Evolutionary conservation across 2,113 vertebrate genomes (phyloP), one percentile per base, ranked within the genome.

Genomic region (Anolis sagrei): DNA sequence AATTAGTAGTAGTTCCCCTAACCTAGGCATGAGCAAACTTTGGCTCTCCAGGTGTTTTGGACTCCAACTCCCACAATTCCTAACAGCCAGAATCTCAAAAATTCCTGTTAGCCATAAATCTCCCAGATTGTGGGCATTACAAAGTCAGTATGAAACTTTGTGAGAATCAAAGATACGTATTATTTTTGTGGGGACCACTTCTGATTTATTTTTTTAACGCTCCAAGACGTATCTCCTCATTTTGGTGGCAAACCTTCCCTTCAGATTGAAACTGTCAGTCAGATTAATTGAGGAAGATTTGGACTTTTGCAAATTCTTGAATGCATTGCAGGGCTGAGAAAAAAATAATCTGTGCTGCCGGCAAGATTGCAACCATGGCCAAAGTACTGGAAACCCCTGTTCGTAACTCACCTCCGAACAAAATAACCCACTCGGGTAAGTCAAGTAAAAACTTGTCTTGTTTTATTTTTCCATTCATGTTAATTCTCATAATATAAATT

Each of bases 331-430:
- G 99, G 69, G 97, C 98, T 87, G 99, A 99, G 86, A 98, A 98
- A 93, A 99, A 98, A 95, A 99, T 99, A 89, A 98, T 99, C 91
- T 97, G 95, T 81, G 98, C 98, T 91, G 98, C 98, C 76, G 97
- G 98, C 95, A 99, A 98, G 89, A 96, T 99, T 83, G 98, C 97
- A 36, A 96, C 96, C 16, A 98, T 99, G 98, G 98, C 98, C 64
- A 98, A 98, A 95, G 96, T 97, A 27, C 93, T 99, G 7, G 98
- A 99, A 93, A 98, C 97, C 0, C 98, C 98, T 2, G 81, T 96
- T 80, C 88, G 95, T 81, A 96, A 93, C 80, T 61, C 91, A 90
- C 94, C 93, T 73, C 92, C 93, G 32, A 94, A 80, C 64, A 97
- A 92, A 90, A 73, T 76, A 72, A 3, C 87, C 39, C 8, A 48